phyloP scores from a whole-genome alignment of 2,888 invertebrate genomes.

The Habrosyne pyritoides region DNA sequence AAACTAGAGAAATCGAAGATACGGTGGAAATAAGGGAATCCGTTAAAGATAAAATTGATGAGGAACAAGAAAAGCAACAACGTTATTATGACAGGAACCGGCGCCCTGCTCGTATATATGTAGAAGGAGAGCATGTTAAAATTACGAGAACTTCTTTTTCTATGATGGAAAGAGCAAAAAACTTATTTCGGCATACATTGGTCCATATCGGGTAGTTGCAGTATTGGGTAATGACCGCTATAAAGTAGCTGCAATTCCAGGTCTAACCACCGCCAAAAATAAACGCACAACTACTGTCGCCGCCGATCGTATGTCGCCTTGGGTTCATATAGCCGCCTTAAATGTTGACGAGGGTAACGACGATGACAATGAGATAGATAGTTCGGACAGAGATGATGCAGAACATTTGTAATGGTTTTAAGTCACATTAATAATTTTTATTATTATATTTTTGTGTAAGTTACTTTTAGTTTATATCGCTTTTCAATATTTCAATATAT shows the following conservation, averaged over 20 bases:
- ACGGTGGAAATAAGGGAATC: too few relatives aligned
- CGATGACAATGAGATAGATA: too few relatives aligned
- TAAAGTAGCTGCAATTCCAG: slow-evolving; percentile 15
- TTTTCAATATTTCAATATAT: too few relatives aligned
- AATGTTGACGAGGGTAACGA: slow-evolving; percentile 8
- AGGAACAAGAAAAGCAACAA: too few relatives aligned
- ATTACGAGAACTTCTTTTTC: slow-evolving; percentile 14
- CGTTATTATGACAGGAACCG: not conserved
- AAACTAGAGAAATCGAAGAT: too few relatives aligned
- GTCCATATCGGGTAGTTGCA: slow-evolving; percentile 19
- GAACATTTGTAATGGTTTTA: too few relatives aligned
- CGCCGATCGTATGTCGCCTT: slow-evolving; percentile 19
- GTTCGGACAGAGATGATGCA: too few relatives aligned
- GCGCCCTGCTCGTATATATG: slow-evolving; percentile 4
- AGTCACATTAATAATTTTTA: too few relatives aligned
- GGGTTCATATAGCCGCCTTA: slow-evolving; percentile 18
- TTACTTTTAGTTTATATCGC: too few relatives aligned
- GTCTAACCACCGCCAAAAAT: slow-evolving; percentile 3
- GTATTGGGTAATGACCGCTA: slow-evolving; percentile 24
- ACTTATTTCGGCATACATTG: slow-evolving; percentile 17
- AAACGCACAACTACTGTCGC: slow-evolving; percentile 15
- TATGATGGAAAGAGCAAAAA: slow-evolving; percentile 23
- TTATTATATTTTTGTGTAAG: too few relatives aligned
- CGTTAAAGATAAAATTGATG: too few relatives aligned
- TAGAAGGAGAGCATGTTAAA: too few relatives aligned